These are phyloP conservation scores for Myopa testacea DNA, from an alignment of 2,888 invertebrate genomes.

Conservation along the genomic window DNA sequence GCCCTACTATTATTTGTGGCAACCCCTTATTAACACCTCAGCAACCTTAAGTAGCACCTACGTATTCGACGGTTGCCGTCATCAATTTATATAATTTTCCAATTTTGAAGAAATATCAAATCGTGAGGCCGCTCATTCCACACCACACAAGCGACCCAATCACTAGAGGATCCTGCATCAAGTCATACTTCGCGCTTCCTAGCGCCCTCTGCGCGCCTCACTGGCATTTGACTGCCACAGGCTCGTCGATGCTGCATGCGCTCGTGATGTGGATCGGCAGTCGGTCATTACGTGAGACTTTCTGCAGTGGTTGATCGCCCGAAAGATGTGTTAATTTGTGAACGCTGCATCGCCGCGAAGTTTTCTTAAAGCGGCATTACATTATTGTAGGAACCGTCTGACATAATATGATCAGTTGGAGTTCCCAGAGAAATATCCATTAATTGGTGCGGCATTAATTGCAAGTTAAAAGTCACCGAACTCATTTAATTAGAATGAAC, in stretches of 20 bases:
- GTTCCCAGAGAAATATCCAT: not conserved
- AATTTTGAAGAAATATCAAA: conserved; percentile 44
- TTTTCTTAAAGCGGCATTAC: not conserved
- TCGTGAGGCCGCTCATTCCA: conserved; percentile 30
- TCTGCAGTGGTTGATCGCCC: not conserved
- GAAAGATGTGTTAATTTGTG: conserved; percentile 26
- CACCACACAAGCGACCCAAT: not conserved
- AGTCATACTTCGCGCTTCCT: not conserved
- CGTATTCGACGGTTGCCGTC: not conserved
- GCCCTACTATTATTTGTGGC: not conserved
- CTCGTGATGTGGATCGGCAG: not conserved
- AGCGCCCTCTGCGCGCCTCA: not conserved
- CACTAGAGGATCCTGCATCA: not conserved
- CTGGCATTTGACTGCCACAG: not conserved
- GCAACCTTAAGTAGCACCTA: not conserved
- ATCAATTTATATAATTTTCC: conserved; percentile 44
- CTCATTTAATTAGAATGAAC: not conserved
- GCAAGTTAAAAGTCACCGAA: not conserved
- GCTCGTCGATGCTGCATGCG: not conserved
- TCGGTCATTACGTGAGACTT: not conserved
- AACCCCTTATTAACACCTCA: conserved; percentile 5
- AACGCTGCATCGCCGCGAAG: not conserved
- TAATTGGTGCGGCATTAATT: not conserved
- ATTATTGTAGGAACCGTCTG: not conserved
- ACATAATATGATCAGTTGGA: not conserved